phyloP scores from a whole-genome alignment of 2,888 invertebrate species.

The Callinectes sapidus region DNA sequence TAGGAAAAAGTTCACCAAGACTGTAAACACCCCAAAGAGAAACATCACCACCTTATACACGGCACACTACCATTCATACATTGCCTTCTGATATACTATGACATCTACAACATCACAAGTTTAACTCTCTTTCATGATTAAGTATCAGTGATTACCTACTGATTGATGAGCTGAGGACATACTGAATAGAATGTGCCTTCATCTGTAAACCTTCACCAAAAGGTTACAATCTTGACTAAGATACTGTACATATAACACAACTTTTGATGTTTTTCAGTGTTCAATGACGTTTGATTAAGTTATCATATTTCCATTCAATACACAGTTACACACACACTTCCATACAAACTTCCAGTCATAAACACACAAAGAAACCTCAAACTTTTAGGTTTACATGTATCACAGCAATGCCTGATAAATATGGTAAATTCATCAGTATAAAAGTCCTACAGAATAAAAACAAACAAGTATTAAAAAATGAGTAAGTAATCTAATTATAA shows the following conservation, averaged over 20 bases:
- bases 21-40: background rate
- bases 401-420: background rate
- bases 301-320: background rate
- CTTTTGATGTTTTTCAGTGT: background rate
- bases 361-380: background rate
- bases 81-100: background rate
- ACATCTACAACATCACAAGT: background rate
- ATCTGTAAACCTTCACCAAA: background rate
- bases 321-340: background rate
- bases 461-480: background rate
- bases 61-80: background rate
- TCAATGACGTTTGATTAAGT: background rate
- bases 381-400: background rate
- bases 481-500: background rate
- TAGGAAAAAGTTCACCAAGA: background rate
- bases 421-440: background rate
- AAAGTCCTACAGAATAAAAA: background rate
- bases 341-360: background rate
- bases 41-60: background rate
- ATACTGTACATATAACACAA: background rate
- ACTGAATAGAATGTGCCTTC: background rate
- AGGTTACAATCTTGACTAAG: background rate
- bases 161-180: background rate
- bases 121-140: background rate
- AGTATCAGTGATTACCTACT: background rate